Conservation (phyloP, 2,888 invertebrate species). For the Zhuqinia jingwanae region DNA sequence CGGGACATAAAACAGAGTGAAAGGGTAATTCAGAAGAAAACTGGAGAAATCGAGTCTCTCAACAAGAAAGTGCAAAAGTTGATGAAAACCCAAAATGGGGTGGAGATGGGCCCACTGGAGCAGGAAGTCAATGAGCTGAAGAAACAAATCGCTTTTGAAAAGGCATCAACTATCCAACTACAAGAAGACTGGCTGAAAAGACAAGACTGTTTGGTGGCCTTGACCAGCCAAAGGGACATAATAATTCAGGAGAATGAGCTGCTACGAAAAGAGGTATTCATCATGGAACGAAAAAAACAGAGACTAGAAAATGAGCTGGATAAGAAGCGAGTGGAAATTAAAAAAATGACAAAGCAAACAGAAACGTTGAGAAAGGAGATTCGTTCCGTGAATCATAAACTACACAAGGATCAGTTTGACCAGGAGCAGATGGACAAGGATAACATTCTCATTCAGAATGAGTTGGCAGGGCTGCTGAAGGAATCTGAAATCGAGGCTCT, state of each 20-base stretch:
- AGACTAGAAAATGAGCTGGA: constrained; percentile 86
- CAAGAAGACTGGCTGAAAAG: constrained; percentile 90
- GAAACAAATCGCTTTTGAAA: constrained; percentile 84
- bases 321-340: constrained; percentile 83
- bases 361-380: constrained; percentile 85
- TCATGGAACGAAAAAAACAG: constrained; percentile 89
- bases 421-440: constrained; percentile 83
- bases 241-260: constrained; percentile 87
- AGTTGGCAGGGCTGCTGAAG: constrained; percentile 82
- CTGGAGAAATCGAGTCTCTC: constrained; percentile 82
- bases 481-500: constrained; percentile 87
- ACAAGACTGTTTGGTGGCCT: constrained; percentile 87
- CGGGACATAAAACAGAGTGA: constrained; percentile 82
- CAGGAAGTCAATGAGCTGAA: constrained; percentile 86
- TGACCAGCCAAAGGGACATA: constrained; percentile 86
- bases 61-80: constrained; percentile 83
- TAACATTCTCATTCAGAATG: constrained; percentile 83
- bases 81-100: constrained; percentile 81
- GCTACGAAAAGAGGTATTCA: constrained; percentile 85
- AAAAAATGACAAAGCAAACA: constrained; percentile 84
- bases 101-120: constrained; percentile 83
- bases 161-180: constrained; percentile 85
- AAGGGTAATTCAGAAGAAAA: constrained; percentile 82
- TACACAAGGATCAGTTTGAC: constrained; percentile 83
- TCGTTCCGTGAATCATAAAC: constrained; percentile 83